Conservation (phyloP, 2,888 invertebrate species). For the Caenorhabditis wallacei region DNA sequence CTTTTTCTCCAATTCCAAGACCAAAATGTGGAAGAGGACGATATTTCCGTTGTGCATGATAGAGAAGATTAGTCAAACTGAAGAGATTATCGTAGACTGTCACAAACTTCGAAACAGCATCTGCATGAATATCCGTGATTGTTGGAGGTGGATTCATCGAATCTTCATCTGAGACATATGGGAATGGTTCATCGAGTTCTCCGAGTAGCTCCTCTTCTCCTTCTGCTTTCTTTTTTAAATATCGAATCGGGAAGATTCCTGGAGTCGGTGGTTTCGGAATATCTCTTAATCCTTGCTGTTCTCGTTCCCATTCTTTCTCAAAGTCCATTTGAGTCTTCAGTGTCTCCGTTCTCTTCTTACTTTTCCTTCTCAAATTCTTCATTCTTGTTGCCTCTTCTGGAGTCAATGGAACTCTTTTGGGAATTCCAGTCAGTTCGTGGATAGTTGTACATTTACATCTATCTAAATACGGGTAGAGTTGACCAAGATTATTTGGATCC, state of each 20-base stretch:
- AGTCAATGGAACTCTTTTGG: background rate
- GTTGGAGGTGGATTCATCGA: constrained; percentile 16
- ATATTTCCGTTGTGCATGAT: constrained; percentile 44
- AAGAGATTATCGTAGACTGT: constrained; percentile 50
- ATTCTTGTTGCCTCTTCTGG: constrained; percentile 8
- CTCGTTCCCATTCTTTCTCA: background rate
- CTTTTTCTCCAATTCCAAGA: constrained; percentile 11
- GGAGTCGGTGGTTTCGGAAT: constrained; percentile 41
- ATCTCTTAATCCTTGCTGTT: background rate
- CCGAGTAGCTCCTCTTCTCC: constrained; percentile 38
- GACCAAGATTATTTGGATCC: background rate
- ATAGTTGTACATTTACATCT: constrained; percentile 39
- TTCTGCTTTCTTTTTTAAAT: background rate
- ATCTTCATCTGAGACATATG: background rate
- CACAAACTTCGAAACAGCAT: constrained; percentile 42
- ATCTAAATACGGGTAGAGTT: constrained; percentile 35
- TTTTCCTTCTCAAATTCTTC: constrained; percentile 1
- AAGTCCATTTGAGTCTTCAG: background rate
- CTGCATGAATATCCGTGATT: constrained; percentile 49
- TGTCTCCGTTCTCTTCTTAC: background rate
- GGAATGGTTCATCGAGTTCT: constrained; percentile 46
- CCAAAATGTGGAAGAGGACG: constrained; percentile 42
- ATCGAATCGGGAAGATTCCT: constrained; percentile 40
- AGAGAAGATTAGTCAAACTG: constrained; percentile 40
- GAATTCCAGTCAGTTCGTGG: constrained; percentile 44